Evolutionary conservation across 2,888 invertebrate species (phyloP).

Genomic region (Lordiphosa fenestrarum): DNA sequence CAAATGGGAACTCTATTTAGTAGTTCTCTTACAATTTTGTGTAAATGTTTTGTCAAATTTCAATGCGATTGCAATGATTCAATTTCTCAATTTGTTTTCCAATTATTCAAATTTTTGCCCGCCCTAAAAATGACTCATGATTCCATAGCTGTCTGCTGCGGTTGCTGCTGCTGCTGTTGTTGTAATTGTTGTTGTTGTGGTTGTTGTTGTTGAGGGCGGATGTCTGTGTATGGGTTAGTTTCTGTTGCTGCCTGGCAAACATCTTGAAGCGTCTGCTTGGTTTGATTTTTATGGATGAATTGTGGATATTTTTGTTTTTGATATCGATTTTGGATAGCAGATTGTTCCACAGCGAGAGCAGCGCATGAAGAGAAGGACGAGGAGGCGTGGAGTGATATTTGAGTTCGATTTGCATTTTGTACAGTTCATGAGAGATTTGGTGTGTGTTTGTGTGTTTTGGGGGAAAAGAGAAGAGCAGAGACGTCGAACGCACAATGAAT

Average conservation of each 20-base stretch:
- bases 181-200: slow-evolving; percentile 39
- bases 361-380: slow-evolving; percentile 71
- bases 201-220: slow-evolving; percentile 23
- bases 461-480: slow-evolving; percentile 71
- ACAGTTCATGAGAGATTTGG: slow-evolving; percentile 54
- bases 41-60: slow-evolving; percentile 16
- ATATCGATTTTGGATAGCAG: slow-evolving; percentile 43
- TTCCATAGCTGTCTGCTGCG: slow-evolving; percentile 55
- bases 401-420: slow-evolving; percentile 54
- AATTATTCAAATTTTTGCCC: slow-evolving; percentile 26
- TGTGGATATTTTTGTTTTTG: slow-evolving; percentile 32
- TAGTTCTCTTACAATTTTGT: too few relatives aligned
- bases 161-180: slow-evolving; percentile 29
- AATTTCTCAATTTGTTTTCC: slow-evolving; percentile 33
- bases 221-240: slow-evolving; percentile 59
- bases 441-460: slow-evolving; percentile 19
- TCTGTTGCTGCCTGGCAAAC: slow-evolving; percentile 74
- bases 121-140: slow-evolving; percentile 53
- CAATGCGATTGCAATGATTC: slow-evolving; percentile 16
- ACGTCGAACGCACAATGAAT: slow-evolving; percentile 70
- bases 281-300: slow-evolving; percentile 29
- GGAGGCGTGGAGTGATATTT: slow-evolving; percentile 52
- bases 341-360: slow-evolving; percentile 65
- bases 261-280: slow-evolving; percentile 80
- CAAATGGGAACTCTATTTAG: too few relatives aligned